Evolutionary conservation across 2,113 vertebrate species (phyloP).

Genomic region (Oryzias celebensis): DNA sequence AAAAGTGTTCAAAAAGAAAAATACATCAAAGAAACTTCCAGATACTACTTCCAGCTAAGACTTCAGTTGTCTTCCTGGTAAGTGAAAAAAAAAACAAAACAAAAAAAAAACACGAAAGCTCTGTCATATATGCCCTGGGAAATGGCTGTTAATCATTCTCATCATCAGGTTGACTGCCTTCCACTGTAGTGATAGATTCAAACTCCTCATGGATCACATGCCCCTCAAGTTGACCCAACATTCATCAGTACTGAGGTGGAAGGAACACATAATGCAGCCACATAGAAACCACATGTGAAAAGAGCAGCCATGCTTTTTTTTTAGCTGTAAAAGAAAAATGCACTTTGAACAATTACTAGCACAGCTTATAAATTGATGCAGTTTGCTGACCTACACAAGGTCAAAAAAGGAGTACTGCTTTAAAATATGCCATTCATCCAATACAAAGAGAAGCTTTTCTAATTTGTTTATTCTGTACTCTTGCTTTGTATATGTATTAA

Average conservation of each 20-base stretch:
- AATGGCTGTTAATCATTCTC: constrained; percentile 52
- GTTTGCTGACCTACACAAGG: neutral
- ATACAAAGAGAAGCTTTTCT: neutral
- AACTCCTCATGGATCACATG: constrained; percentile 51
- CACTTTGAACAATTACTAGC: neutral
- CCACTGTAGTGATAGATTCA: constrained; percentile 44
- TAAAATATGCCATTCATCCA: neutral
- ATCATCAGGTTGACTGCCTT: constrained; percentile 4
- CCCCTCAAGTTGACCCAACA: constrained; percentile 41
- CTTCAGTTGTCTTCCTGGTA: neutral
- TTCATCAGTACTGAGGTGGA: constrained; percentile 44
- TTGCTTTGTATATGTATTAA: constrained; percentile 1
- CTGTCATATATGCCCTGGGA: constrained; percentile 42
- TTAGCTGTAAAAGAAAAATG: neutral
- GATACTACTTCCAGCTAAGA: neutral
- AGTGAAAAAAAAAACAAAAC: constrained; percentile 23
- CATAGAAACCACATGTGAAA: constrained; percentile 13
- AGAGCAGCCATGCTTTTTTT: neutral
- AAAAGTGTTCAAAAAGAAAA: neutral
- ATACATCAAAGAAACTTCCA: neutral
- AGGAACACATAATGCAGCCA: constrained; percentile 17
- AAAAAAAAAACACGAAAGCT: constrained; percentile 21
- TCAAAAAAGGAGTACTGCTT: neutral
- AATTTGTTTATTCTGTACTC: neutral
- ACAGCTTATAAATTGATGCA: neutral